phyloP scores from a whole-genome alignment of 92 coral and sea anemone genomes.

The Zoanthus sansibaricus region DNA sequence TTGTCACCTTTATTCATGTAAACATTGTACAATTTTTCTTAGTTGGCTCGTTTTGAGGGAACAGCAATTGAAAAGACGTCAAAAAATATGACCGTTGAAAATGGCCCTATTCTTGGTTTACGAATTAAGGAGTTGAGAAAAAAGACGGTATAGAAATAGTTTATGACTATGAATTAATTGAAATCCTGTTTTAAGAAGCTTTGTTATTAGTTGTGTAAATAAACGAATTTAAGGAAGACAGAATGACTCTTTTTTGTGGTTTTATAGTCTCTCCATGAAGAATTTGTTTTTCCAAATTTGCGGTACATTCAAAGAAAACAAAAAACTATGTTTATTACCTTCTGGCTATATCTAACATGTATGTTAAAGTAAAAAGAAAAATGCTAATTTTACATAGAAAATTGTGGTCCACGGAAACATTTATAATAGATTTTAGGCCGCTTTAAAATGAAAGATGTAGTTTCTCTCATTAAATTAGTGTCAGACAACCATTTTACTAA shows the following conservation, averaged over 20 bases:
- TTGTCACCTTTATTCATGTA: conserved; percentile 35
- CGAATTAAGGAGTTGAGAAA: not conserved
- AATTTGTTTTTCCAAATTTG: conserved; percentile 5
- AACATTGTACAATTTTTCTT: conserved; percentile 9
- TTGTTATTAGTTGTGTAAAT: conserved; percentile 45
- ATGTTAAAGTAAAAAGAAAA: not conserved
- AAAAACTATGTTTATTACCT: not conserved
- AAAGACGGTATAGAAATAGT: not conserved
- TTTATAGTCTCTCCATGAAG: not conserved
- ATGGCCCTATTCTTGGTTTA: not conserved
- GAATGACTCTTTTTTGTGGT: conserved; percentile 32
- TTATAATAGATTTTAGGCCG: not conserved
- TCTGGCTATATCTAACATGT: not conserved
- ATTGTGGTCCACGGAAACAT: not conserved
- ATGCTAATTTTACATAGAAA: conserved; percentile 6
- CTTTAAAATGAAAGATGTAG: not conserved
- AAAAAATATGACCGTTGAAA: not conserved
- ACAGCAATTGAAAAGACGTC: not conserved
- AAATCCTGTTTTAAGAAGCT: not conserved
- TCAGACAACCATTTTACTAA: not conserved
- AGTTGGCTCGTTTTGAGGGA: not conserved
- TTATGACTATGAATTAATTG: not conserved
- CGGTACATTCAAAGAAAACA: not conserved
- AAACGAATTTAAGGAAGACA: not conserved
- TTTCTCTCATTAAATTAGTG: not conserved